Evolutionary conservation across 2,888 invertebrate species (phyloP), one percentile per base, ranked within the genome.

Genomic region (Erynnis tages): DNA sequence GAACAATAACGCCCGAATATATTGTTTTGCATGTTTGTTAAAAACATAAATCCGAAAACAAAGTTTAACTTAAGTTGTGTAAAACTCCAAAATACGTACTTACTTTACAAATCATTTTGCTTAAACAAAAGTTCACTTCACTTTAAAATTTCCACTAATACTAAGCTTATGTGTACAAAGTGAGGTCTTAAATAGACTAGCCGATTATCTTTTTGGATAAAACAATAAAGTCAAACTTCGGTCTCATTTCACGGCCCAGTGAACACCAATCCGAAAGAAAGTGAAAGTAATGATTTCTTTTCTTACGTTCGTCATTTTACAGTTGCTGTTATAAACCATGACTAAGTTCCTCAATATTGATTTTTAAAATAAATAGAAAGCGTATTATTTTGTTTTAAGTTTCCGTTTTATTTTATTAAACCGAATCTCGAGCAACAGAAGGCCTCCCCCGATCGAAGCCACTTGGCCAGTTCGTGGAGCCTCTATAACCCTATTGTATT

Each of bases 231-330:
- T 66, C 61, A 60, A 69, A 57, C 62, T 70, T 71, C 69, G 73
- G 69, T 58, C 40, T 46, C 79, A 85, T 88, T 85, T 86, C 77
- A 83, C 68, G 83, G 76, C 70, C 63, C 56, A 74, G 54, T 76
- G 73, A 71, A 58, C 69, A 59, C 58, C 54, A 61, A 66, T 61
- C 59, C 43, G 61, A 82, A 82, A 80, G 86, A 80, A 63, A 65
- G 66, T 67, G 67, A 67, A 66, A 67, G 66, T 65, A 50, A 37
- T 23, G 49, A 44, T 57, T 56, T 48, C 35, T 38, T 55, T 45
- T 21, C 25, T 34, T 43, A 14, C 56, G 54, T 53, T 48, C 47
- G 27, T 43, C 19, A 17, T 25, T 11, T 23, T 35, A n/a, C 27
- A 49, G 17, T 32, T 10, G 5, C 13, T 14, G 23, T 44, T 44